These are phyloP conservation scores for Aratinga solstitialis DNA, from an alignment of 2,797 vertebrate species.

Conservation along the genomic window DNA sequence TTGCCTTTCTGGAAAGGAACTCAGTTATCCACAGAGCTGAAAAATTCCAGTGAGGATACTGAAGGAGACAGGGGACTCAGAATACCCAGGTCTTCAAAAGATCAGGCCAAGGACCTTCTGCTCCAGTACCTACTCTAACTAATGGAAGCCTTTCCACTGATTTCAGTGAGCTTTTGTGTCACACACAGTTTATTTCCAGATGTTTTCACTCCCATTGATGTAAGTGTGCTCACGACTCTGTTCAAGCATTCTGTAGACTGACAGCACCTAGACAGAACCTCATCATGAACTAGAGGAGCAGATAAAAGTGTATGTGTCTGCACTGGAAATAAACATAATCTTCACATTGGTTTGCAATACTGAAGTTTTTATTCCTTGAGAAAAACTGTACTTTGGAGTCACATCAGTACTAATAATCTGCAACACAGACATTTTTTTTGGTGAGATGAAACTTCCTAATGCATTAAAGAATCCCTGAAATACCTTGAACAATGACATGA, in stretches of 20 bases:
- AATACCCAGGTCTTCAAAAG: background rate
- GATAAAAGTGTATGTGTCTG: background rate
- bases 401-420: background rate
- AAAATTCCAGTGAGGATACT: background rate
- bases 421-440: background rate
- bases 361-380: background rate
- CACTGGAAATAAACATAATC: background rate
- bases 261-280: background rate
- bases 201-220: background rate
- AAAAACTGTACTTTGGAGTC: background rate
- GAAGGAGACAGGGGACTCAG: background rate
- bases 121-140: background rate
- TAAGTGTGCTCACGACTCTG: fast-evolving
- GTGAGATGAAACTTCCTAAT: background rate
- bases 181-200: background rate
- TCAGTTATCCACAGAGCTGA: background rate
- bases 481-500: background rate
- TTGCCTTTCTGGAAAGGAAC: background rate
- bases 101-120: background rate
- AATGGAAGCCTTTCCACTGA: background rate
- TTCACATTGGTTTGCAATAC: background rate
- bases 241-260: background rate
- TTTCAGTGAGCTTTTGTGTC: background rate
- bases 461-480: background rate
- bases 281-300: background rate